phyloP scores from a whole-genome alignment of 2,888 invertebrate species.

The Catocala fraxini region DNA sequence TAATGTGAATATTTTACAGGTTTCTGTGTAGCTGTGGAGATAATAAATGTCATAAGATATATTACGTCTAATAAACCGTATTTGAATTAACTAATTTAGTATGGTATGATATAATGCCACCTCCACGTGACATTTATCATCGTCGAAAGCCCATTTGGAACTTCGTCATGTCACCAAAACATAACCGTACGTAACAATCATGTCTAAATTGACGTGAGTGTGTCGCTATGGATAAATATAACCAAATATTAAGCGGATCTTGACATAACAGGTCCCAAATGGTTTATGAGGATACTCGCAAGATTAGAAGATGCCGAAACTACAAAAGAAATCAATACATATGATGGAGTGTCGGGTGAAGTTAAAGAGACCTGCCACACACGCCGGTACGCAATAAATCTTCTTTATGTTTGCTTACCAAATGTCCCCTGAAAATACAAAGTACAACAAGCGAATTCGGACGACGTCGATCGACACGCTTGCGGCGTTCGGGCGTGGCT shows the following conservation, averaged over 20 bases:
- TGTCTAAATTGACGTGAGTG: background rate
- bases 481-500: conserved; percentile 70
- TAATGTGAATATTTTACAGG: background rate
- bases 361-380: conserved; percentile 68
- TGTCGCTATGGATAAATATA: background rate
- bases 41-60: background rate
- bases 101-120: background rate
- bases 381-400: conserved; percentile 79
- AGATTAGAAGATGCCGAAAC: conserved; percentile 37
- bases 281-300: conserved; percentile 21
- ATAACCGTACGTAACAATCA: conserved; percentile 6
- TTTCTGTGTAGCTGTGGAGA: background rate
- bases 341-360: conserved; percentile 57
- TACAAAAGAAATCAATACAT: conserved; percentile 57
- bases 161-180: conserved; percentile 5
- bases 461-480: conserved; percentile 68
- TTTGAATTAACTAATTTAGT: background rate
- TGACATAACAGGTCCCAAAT: conserved; percentile 16
- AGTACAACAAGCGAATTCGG: conserved; percentile 70
- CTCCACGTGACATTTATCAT: conserved; percentile 3
- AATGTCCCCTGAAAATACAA: conserved; percentile 73
- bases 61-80: background rate
- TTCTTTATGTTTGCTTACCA: conserved; percentile 79
- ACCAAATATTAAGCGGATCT: conserved; percentile 6
- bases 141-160: conserved; percentile 1